Evolutionary conservation across 2,797 vertebrate genomes (phyloP).

Genomic region (Antennarius maculatus): DNA sequence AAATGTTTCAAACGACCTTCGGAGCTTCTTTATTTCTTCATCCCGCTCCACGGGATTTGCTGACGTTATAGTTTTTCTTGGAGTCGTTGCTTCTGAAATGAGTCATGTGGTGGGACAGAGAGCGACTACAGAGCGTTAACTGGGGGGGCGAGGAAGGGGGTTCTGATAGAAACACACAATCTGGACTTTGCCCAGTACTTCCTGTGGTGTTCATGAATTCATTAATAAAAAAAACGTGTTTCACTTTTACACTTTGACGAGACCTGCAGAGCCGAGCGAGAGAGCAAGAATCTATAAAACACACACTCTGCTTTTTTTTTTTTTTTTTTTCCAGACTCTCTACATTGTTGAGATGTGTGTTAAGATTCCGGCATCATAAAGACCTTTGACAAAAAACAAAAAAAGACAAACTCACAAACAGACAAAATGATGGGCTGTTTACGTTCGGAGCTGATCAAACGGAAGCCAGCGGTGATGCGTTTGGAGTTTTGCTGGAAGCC

Average conservation of each 20-base stretch:
- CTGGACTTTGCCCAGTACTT: background rate
- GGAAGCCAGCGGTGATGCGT: constrained; percentile 32
- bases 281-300: background rate
- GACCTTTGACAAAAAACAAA: background rate
- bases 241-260: constrained; percentile 1
- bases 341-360: background rate
- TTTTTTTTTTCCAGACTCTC: background rate
- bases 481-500: constrained; percentile 21
- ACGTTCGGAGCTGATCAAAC: constrained; percentile 24
- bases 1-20: background rate
- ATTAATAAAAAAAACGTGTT: constrained; percentile 32
- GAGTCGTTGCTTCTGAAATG: constrained; percentile 27
- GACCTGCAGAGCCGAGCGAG: constrained; percentile 9
- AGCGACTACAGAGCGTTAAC: constrained; percentile 38
- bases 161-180: constrained; percentile 13
- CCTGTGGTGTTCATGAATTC: constrained; percentile 7
- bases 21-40: constrained; percentile 6
- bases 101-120: constrained; percentile 39
- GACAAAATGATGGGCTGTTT: constrained; percentile 9
- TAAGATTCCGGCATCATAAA: background rate
- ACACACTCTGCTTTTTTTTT: background rate
- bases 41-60: constrained; percentile 6
- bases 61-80: constrained; percentile 37
- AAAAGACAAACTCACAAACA: too few species aligned
- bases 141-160: constrained; percentile 18